Base-by-base conservation (phyloP, 2,113 vertebrate species). In the Varanus salvator region DNA sequence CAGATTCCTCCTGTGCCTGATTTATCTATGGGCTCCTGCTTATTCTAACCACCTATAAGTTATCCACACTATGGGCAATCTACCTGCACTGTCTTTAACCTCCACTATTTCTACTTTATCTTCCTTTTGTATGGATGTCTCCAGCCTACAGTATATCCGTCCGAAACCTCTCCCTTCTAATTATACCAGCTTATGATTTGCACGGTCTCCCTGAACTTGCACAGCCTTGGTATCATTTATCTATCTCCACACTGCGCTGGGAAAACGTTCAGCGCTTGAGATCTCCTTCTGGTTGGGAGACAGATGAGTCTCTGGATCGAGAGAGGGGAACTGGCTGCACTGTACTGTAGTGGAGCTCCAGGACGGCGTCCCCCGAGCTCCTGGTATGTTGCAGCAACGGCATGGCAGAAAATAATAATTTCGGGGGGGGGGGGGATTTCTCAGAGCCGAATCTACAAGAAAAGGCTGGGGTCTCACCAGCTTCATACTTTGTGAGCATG, bases 81-180 rank as follows among this genome's bases (percentile, higher is more conserved):
- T 91, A 94, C 96, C 95, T 95, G 96, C 93, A 87, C 95, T 90
- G 92, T 77, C 88, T 94, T 96, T 96, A 95, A 95, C 97, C 97
- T 96, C 95, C 93, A 87, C 90, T 93, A 93, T 95, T 93, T 95
- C 96, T 93, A 92, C 95, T 97, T 95, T 94, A 94, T 96, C 96
- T 96, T 93, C 74, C 95, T 80, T 94, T 95, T 95, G 96, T 96
- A 95, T 86, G 92, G 93, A 84, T 95, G 97, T 96, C 96, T 87
- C 82, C 94, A 97, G 95, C 93, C 95, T 94, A 95, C 95, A 96
- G 96, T 93, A 92, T 92, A 95, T 94, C 96, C 89, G 6, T 96
- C 96, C 90, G 81, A 94, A 97, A 93, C 96, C 97, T 96, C 96
- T 96, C 97, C 97, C 95, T 97, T 96, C 95, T 97, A 96, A 96